Evolutionary conservation across 2,797 vertebrate genomes (phyloP).

Genomic region (Novumbra hubbsi): DNA sequence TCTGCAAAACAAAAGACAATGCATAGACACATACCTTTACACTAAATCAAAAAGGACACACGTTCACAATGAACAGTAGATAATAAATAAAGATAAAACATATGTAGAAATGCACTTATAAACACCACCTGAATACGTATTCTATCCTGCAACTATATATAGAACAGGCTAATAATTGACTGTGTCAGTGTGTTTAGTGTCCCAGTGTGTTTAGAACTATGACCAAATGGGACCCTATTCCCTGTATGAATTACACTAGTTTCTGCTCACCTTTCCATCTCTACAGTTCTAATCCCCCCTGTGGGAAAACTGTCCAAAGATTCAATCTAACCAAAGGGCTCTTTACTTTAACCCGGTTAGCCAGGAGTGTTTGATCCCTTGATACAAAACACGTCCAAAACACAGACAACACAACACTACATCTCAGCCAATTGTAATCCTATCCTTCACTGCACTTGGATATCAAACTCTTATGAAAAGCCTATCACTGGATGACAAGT

Average conservation of each 20-base stretch:
- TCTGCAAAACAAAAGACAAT: no score
- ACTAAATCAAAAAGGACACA: no score
- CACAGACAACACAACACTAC: conserved; percentile 11
- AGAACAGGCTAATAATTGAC: no score
- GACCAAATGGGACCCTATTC: no score
- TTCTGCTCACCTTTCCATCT: conserved; percentile 57
- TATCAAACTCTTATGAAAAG: conserved; percentile 15
- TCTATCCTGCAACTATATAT: background rate
- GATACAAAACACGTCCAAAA: conserved; percentile 9
- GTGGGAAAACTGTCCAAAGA: conserved; percentile 48
- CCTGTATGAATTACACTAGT: no score
- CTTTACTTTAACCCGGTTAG: conserved; percentile 50
- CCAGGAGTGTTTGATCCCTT: conserved; percentile 53
- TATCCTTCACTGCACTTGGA: conserved; percentile 10
- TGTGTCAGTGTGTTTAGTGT: conserved; percentile 23
- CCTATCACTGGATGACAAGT: background rate
- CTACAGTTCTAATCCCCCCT: conserved; percentile 46
- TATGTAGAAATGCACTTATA: no score
- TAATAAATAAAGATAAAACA: no score
- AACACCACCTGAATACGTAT: no score
- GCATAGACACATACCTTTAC: no score
- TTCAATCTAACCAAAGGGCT: conserved; percentile 48
- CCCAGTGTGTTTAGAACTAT: conserved; percentile 50
- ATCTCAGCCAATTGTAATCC: background rate
- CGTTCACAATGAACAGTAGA: no score